Conservation (phyloP, 2,888 invertebrate species). For the Eutolmus rufibarbis region DNA sequence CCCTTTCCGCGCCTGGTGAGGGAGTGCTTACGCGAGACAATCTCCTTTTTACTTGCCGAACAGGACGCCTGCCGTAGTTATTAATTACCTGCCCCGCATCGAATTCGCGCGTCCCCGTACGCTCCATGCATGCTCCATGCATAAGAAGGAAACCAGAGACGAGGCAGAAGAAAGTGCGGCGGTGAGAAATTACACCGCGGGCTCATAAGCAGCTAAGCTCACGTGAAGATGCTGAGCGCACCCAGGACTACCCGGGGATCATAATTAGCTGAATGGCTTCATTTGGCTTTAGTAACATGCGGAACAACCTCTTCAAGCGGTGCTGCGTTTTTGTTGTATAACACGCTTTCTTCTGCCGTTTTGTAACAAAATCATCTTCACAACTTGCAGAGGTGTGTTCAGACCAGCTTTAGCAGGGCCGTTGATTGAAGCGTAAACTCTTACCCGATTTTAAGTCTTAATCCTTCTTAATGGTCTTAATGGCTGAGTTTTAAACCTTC, state of each 20-base stretch:
- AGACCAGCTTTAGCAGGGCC: not conserved
- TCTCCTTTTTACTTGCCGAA: constrained; percentile 35
- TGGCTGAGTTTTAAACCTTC: not conserved
- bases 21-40: constrained; percentile 7
- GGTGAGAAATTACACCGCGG: constrained; percentile 8
- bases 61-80: not conserved
- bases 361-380: not conserved
- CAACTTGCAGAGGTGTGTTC: not conserved
- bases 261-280: constrained; percentile 24
- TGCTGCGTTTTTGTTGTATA: not conserved
- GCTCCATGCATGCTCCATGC: not conserved
- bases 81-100: constrained; percentile 31
- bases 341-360: not conserved
- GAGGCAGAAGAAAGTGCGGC: not conserved
- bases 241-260: not conserved
- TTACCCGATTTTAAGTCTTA: not conserved
- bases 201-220: not conserved
- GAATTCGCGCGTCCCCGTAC: not conserved
- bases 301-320: not conserved
- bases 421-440: not conserved
- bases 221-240: not conserved
- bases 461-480: not conserved
- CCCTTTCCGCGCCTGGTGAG: not conserved
- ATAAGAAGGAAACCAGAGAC: not conserved
- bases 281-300: not conserved